A percentile compares a stretch with the other conserved stretches of the same genome.
Conservation (phyloP, 2,113 vertebrate genomes). For the Perca flavescens region DNA sequence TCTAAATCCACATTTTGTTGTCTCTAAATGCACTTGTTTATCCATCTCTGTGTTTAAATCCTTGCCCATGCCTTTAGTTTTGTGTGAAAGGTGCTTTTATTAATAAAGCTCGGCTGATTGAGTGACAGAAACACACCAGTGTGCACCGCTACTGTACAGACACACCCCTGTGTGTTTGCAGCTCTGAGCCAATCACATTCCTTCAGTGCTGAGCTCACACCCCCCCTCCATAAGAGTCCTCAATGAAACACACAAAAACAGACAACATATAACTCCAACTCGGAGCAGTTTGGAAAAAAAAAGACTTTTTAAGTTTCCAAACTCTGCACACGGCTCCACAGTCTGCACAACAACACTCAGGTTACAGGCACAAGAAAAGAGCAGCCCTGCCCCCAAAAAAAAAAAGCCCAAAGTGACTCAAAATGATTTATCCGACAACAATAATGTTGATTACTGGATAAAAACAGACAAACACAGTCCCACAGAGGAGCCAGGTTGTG, state of each 20-base stretch:
- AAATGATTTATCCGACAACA: not conserved
- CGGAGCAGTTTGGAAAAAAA: not conserved
- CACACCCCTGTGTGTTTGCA: slow-evolving; percentile 22
- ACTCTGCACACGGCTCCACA: not conserved
- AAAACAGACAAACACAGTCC: not conserved
- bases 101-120: too few relatives aligned
- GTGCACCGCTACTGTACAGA: not conserved
- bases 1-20: too few relatives aligned
- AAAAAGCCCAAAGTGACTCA: too few relatives aligned
- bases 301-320: not conserved
- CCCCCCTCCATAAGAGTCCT: slow-evolving; percentile 26
- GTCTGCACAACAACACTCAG: not conserved
- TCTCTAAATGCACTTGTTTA: too few relatives aligned
- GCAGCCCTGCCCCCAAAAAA: too few relatives aligned
- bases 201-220: slow-evolving; percentile 18
- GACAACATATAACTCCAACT: not conserved
- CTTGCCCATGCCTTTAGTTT: too few relatives aligned
- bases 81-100: too few relatives aligned
- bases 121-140: not conserved
- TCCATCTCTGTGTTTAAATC: too few relatives aligned
- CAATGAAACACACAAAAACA: slow-evolving; percentile 2
- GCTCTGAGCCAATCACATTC: slow-evolving; percentile 48
- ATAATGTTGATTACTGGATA: not conserved
- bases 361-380: too few relatives aligned
- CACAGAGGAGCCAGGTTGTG: not conserved